phyloP scores from a whole-genome alignment of 1,140 invertebrate species.

The Coelopa frigida region DNA sequence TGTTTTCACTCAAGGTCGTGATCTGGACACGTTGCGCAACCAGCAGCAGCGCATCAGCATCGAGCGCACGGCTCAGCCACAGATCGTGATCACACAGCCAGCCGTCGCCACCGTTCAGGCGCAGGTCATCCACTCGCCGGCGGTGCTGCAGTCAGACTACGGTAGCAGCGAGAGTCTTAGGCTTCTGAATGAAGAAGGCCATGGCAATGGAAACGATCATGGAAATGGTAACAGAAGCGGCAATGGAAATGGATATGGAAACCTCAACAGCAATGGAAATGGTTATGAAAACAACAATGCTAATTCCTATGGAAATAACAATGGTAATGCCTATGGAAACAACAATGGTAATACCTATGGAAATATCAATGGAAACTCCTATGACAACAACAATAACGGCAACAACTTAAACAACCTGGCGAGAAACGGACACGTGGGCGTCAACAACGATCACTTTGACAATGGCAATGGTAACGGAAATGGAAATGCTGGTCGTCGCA shows the following conservation, averaged over 20 bases:
- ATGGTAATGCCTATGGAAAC: slow-evolving; percentile 14
- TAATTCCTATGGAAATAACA: not conserved
- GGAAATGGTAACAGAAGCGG: slow-evolving; percentile 5
- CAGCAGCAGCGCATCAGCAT: slow-evolving; percentile 24
- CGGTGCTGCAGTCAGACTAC: slow-evolving; percentile 6
- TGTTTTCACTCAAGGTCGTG: slow-evolving; percentile 22
- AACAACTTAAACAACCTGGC: no score
- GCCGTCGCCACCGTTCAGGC: slow-evolving; percentile 38
- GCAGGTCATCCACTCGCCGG: slow-evolving; percentile 31
- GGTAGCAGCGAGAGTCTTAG: slow-evolving; percentile 14
- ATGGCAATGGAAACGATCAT: slow-evolving; percentile 8
- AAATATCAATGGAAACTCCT: not conserved
- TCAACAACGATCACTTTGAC: no score
- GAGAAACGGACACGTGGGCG: no score
- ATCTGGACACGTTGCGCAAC: slow-evolving; percentile 26
- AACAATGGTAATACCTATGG: not conserved
- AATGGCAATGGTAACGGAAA: slow-evolving; percentile 8
- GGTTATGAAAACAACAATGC: slow-evolving; percentile 13
- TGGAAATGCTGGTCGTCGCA: no score
- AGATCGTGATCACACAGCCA: slow-evolving; percentile 29
- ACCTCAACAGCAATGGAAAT: slow-evolving; percentile 8
- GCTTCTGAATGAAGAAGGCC: not conserved
- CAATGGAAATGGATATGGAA: slow-evolving; percentile 6
- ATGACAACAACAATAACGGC: not conserved
- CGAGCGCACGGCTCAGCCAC: slow-evolving; percentile 26